Conservation (phyloP, 2,113 vertebrate species). For the Lophura nycthemera region DNA sequence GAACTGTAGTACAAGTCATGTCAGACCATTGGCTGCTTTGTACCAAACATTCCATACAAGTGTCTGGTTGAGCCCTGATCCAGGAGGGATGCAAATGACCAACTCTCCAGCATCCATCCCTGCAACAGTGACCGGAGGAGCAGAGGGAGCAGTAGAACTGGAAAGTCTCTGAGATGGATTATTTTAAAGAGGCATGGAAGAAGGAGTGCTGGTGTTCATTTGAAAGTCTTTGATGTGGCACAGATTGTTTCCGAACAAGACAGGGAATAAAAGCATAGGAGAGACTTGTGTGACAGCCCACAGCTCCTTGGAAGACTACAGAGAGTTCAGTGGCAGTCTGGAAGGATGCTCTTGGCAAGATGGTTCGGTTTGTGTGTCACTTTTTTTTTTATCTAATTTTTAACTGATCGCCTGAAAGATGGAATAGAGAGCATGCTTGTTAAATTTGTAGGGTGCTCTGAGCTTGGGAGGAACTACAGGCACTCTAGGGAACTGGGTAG, state of each 20-base stretch:
- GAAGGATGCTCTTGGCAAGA: background rate
- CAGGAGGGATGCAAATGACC: background rate
- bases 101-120: background rate
- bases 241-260: background rate
- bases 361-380: background rate
- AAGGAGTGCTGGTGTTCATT: background rate
- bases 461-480: slow-evolving; percentile 1
- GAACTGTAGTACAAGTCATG: background rate
- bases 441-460: slow-evolving; percentile 11
- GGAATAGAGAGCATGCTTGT: background rate
- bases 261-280: background rate
- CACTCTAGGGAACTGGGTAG: background rate
- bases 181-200: background rate
- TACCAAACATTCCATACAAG: background rate
- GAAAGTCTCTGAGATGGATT: background rate
- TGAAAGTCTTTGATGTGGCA: background rate
- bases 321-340: background rate
- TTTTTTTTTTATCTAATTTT: background rate
- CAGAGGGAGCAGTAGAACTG: background rate
- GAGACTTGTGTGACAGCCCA: background rate
- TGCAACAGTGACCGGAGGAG: background rate
- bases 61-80: background rate
- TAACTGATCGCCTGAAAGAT: background rate
- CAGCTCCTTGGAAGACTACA: background rate
- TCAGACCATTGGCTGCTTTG: background rate